A percentile compares a stretch with the other conserved stretches of the same genome.
Conservation (phyloP, 2,888 invertebrate species). For the Strigamia maritima region DNA sequence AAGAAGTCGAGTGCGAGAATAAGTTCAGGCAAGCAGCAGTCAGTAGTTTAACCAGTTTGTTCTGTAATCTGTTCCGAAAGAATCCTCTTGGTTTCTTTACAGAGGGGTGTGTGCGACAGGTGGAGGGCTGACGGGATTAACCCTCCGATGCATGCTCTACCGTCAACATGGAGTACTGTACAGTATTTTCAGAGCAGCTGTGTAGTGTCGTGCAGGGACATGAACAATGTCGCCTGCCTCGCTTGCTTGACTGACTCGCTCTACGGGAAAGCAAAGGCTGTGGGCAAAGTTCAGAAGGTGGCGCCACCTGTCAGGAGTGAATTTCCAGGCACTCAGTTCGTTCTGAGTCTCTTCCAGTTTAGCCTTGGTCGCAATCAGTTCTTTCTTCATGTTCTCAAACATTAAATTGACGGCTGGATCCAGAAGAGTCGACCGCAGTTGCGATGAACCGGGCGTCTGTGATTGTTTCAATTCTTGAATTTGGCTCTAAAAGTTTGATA, state of each 20-base stretch:
- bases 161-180: constrained; percentile 27
- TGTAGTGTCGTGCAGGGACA: background rate
- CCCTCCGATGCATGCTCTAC: constrained; percentile 35
- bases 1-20: background rate
- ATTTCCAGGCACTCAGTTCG: constrained; percentile 97
- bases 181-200: constrained; percentile 20
- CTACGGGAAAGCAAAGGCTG: constrained; percentile 31
- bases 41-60: constrained; percentile 6
- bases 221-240: background rate
- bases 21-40: constrained; percentile 28
- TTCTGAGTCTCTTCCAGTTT: constrained; percentile 95
- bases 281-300: constrained; percentile 40
- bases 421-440: constrained; percentile 75
- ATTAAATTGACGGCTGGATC: constrained; percentile 95
- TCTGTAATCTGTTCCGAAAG: background rate
- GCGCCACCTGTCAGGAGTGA: constrained; percentile 86
- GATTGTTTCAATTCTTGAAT: constrained; percentile 87
- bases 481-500: constrained; percentile 70
- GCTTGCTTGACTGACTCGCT: constrained; percentile 27
- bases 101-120: constrained; percentile 12
- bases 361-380: constrained; percentile 81
- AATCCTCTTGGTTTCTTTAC: constrained; percentile 21
- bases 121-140: background rate
- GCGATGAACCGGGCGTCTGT: constrained; percentile 72
- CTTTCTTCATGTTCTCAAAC: constrained; percentile 83